A percentile compares a stretch with the other conserved stretches of the same genome.
Conservation (phyloP, 2,888 invertebrate genomes). For the Elgonia sp. region DNA sequence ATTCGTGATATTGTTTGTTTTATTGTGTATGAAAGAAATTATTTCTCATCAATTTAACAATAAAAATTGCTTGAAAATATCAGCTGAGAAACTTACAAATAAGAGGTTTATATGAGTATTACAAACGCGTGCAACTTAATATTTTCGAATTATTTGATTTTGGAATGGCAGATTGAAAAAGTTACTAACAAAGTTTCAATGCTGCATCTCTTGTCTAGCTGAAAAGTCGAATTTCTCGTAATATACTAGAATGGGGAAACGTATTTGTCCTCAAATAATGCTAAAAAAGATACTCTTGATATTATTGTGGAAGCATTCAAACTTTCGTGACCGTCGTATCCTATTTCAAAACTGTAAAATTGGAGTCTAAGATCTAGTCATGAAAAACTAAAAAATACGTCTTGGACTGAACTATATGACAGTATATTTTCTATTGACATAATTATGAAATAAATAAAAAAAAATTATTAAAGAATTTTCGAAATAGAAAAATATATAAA, state of each 20-base stretch:
- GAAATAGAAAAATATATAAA: too few relatives aligned
- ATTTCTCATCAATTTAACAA: too few relatives aligned
- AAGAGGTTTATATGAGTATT: conserved; percentile 36
- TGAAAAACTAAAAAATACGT: conserved; percentile 9
- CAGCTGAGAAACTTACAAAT: conserved; percentile 29
- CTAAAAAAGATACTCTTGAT: conserved; percentile 45
- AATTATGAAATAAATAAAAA: neutral
- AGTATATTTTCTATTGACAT: neutral
- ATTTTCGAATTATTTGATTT: conserved; percentile 45
- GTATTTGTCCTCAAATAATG: conserved; percentile 51
- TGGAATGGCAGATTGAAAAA: conserved; percentile 51
- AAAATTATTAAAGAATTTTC: too few relatives aligned
- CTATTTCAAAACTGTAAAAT: conserved; percentile 8
- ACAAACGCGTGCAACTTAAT: conserved; percentile 41
- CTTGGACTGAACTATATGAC: neutral
- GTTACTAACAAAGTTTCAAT: conserved; percentile 48
- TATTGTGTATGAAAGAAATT: too few relatives aligned
- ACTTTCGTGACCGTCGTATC: conserved; percentile 37
- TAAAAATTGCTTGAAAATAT: too few relatives aligned
- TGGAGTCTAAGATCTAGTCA: conserved; percentile 24
- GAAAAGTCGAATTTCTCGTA: conserved; percentile 14
- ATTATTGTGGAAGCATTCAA: conserved; percentile 47
- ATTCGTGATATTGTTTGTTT: too few relatives aligned
- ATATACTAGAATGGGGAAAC: conserved; percentile 23
- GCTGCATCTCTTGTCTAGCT: neutral